A percentile compares a stretch with the other conserved stretches of the same genome.
Evolutionary conservation across 2,888 invertebrate genomes (phyloP).

Genomic region (Hanleya hanleyi): DNA sequence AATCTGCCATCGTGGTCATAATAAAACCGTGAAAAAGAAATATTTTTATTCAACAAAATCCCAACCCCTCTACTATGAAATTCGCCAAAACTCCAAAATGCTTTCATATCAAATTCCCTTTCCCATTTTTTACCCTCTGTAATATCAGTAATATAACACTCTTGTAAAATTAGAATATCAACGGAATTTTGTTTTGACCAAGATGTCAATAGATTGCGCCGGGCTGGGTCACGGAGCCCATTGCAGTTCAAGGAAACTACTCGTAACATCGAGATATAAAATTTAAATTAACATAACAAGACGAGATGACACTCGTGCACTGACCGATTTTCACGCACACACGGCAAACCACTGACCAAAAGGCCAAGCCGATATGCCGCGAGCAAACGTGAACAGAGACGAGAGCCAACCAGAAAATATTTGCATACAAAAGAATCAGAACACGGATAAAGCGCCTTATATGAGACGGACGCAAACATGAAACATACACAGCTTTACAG

Average conservation of each 20-base stretch:
- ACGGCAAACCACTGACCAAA: background rate
- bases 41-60: background rate
- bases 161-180: background rate
- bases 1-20: conserved; percentile 9
- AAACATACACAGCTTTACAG: too few species aligned
- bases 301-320: too few species aligned
- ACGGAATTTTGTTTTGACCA: background rate
- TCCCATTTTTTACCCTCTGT: background rate
- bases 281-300: background rate
- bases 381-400: too few species aligned
- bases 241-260: background rate
- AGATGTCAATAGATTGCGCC: background rate
- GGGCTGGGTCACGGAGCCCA: background rate
- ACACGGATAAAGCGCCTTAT: too few species aligned
- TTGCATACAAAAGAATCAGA: too few species aligned
- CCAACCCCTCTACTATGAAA: conserved; percentile 1
- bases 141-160: background rate
- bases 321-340: too few species aligned
- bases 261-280: background rate
- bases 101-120: background rate
- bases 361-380: too few species aligned
- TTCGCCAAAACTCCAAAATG: conserved; percentile 2
- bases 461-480: too few species aligned
- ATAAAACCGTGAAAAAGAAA: background rate
- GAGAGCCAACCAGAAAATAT: background rate